These are phyloP conservation scores for Hyphantria cunea DNA, from an alignment of 1,140 invertebrate species.

Conservation along the genomic window DNA sequence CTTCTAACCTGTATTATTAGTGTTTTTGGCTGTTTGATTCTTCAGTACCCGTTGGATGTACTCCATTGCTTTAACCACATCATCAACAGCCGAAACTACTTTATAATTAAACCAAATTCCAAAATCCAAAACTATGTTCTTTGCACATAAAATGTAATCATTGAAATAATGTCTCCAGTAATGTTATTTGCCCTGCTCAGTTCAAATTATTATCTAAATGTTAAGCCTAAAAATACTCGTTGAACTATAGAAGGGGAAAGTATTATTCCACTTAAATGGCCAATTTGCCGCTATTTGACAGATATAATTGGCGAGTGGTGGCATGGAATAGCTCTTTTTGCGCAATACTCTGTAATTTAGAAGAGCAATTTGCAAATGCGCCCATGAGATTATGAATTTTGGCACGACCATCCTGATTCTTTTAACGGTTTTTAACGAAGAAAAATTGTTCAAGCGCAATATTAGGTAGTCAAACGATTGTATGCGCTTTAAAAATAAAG, in stretches of 20 bases:
- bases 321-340: conserved; percentile 60
- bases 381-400: conserved; percentile 67
- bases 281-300: conserved; percentile 75
- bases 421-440: neutral
- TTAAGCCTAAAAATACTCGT: conserved; percentile 11
- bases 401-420: conserved; percentile 37
- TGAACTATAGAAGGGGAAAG: conserved; percentile 45
- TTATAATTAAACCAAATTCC: too few relatives aligned
- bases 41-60: too few relatives aligned
- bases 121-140: too few relatives aligned
- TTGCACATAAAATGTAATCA: too few relatives aligned
- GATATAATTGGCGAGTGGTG: conserved; percentile 69
- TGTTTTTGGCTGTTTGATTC: too few relatives aligned
- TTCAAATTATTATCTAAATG: conserved; percentile 5
- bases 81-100: too few relatives aligned
- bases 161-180: too few relatives aligned
- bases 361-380: conserved; percentile 64
- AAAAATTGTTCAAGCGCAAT: neutral
- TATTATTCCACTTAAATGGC: conserved; percentile 60
- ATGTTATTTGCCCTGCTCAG: too few relatives aligned
- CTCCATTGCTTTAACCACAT: too few relatives aligned
- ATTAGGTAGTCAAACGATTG: too few relatives aligned
- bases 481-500: too few relatives aligned
- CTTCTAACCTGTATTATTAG: too few relatives aligned
- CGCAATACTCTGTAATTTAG: conserved; percentile 50